A percentile compares a stretch with the other conserved stretches of the same genome.
Evolutionary conservation across 1,140 invertebrate genomes (phyloP).

Genomic region (Reticulitermes speratus): DNA sequence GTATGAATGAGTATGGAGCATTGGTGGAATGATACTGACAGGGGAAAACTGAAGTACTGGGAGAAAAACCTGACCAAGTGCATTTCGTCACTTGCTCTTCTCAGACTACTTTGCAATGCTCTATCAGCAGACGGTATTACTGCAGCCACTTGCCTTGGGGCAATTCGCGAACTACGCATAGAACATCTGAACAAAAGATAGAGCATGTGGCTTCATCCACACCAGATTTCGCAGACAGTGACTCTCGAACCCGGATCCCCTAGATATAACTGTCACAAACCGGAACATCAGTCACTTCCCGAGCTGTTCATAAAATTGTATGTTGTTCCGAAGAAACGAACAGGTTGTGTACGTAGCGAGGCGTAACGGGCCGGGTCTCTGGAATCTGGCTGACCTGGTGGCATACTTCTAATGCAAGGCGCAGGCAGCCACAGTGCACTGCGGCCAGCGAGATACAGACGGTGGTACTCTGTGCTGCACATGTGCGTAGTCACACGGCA

Average conservation of each 20-base stretch:
- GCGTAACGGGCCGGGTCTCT: slow-evolving; percentile 22
- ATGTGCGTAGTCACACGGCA: neutral
- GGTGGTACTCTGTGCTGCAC: neutral
- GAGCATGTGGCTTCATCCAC: too few species aligned
- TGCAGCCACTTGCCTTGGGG: too few species aligned
- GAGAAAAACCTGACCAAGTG: too few species aligned
- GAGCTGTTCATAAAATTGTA: neutral
- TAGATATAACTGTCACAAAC: neutral
- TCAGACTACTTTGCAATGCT: too few species aligned
- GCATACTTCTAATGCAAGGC: slow-evolving; percentile 28
- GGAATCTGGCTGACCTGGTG: slow-evolving; percentile 28
- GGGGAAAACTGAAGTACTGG: too few species aligned
- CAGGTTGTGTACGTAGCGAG: neutral
- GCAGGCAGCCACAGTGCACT: neutral
- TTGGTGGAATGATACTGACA: too few species aligned
- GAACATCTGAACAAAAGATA: too few species aligned
- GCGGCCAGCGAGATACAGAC: neutral
- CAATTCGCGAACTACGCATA: too few species aligned
- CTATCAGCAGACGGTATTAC: too few species aligned
- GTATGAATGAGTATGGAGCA: too few species aligned
- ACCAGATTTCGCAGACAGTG: neutral
- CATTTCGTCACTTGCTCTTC: too few species aligned
- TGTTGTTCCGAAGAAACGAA: neutral
- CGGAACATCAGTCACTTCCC: neutral
- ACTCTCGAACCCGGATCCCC: neutral